Conservation (phyloP, 2,113 vertebrate genomes). For the Istiophorus platypterus region DNA sequence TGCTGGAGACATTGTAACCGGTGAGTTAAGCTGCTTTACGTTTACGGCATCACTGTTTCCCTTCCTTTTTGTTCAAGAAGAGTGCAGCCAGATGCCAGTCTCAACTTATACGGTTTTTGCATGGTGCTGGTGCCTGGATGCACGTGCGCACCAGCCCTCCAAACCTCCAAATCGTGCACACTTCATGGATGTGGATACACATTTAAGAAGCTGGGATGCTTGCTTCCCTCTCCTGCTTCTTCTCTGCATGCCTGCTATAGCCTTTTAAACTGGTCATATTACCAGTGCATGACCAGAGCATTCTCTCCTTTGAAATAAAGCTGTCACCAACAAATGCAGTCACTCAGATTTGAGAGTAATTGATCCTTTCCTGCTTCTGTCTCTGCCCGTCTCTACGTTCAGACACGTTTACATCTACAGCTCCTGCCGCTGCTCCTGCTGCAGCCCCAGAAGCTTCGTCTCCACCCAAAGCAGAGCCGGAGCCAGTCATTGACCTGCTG, state of each 20-base stretch:
- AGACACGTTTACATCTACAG: slow-evolving; percentile 68
- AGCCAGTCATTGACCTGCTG: slow-evolving; percentile 95
- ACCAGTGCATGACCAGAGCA: slow-evolving; percentile 14
- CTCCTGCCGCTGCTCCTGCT: slow-evolving; percentile 33
- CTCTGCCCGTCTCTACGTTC: slow-evolving; percentile 21
- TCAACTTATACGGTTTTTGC: slow-evolving; percentile 27
- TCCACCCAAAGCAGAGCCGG: slow-evolving; percentile 91
- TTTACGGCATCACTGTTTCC: slow-evolving; percentile 61
- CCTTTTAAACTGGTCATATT: slow-evolving; percentile 13
- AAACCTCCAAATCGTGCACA: slow-evolving; percentile 40
- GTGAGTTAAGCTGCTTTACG: slow-evolving; percentile 86
- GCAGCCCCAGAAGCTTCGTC: slow-evolving; percentile 85
- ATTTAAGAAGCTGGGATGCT: slow-evolving; percentile 59
- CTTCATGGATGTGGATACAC: slow-evolving; percentile 61
- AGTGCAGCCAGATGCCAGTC: slow-evolving; percentile 51
- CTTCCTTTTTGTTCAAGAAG: slow-evolving; percentile 46
- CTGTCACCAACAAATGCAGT: not conserved
- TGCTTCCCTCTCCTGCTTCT: slow-evolving; percentile 49
- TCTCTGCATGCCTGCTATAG: slow-evolving; percentile 51
- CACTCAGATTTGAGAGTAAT: not conserved
- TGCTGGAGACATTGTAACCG: slow-evolving; percentile 95
- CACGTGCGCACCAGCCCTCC: slow-evolving; percentile 49
- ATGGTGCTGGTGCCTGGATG: slow-evolving; percentile 40
- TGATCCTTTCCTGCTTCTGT: not conserved
- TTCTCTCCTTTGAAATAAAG: slow-evolving; percentile 6